A percentile compares a stretch with the other conserved stretches of the same genome.
phyloP scores from a whole-genome alignment of 2,113 vertebrate species.

The Oryzias curvinotus region DNA sequence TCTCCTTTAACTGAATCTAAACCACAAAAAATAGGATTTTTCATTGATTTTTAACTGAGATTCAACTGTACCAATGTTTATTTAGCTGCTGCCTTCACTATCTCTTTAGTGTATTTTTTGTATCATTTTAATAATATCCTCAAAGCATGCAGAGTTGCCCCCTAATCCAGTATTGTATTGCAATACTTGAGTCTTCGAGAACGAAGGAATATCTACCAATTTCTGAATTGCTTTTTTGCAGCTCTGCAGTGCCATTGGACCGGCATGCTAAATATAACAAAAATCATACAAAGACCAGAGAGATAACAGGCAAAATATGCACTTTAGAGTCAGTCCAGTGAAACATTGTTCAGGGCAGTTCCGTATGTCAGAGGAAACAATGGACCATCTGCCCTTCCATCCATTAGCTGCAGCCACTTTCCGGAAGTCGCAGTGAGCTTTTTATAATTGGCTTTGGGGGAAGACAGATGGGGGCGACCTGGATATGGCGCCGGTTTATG shows the following conservation, averaged over 20 bases:
- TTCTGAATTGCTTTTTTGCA: too few species aligned
- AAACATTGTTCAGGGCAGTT: conserved; percentile 2
- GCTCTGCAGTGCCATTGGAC: neutral
- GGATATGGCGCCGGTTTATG: neutral
- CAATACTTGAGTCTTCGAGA: too few species aligned
- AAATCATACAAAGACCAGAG: neutral
- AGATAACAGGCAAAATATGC: neutral
- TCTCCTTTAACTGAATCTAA: conserved; percentile 90
- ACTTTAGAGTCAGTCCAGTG: neutral
- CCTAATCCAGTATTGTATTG: too few species aligned
- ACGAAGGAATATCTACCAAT: too few species aligned
- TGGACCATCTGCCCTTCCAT: neutral
- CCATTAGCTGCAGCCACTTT: neutral
- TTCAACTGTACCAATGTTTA: too few species aligned
- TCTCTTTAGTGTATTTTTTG: too few species aligned
- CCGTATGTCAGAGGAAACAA: neutral
- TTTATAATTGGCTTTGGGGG: neutral
- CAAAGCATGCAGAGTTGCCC: too few species aligned
- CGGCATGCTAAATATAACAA: neutral
- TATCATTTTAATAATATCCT: too few species aligned
- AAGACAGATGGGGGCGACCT: neutral
- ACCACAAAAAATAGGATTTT: neutral
- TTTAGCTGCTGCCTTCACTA: too few species aligned
- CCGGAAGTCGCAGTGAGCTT: neutral
- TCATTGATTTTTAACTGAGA: too few species aligned